Evolutionary conservation across 2,797 vertebrate genomes (phyloP).

Genomic region (Micrastur ruficollis): DNA sequence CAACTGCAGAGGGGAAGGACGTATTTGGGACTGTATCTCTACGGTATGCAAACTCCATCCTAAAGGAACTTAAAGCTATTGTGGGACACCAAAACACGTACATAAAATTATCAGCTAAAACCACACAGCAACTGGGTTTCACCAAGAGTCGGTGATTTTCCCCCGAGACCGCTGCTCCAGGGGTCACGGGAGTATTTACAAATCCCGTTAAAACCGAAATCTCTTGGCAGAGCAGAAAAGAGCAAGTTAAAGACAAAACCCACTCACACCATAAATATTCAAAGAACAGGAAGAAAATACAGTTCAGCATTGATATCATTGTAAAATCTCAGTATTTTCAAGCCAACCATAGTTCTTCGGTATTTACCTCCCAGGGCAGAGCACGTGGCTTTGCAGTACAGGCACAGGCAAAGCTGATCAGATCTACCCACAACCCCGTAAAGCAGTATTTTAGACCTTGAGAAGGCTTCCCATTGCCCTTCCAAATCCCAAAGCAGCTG

Average conservation of each 20-base stretch:
- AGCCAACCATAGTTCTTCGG: neutral
- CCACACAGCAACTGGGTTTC: neutral
- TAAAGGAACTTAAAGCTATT: neutral
- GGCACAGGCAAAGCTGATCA: neutral
- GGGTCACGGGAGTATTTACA: neutral
- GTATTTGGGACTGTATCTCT: conserved; percentile 33
- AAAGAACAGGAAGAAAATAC: neutral
- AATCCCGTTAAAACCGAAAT: neutral
- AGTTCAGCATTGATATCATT: fast-evolving
- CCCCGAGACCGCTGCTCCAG: fast-evolving
- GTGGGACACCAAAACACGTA: fast-evolving
- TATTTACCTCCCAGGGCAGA: neutral
- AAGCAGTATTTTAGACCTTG: neutral
- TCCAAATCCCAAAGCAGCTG: neutral
- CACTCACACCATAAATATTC: neutral
- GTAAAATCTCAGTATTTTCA: neutral
- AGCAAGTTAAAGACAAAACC: neutral
- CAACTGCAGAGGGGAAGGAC: neutral
- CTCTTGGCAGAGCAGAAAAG: neutral
- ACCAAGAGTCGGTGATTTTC: neutral
- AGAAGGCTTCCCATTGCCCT: neutral
- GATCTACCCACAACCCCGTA: neutral
- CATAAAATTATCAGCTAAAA: neutral
- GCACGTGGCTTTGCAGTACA: neutral
- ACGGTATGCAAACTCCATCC: neutral